phyloP scores from a whole-genome alignment of 1,140 invertebrate species.

The Drosophila ironensis region DNA sequence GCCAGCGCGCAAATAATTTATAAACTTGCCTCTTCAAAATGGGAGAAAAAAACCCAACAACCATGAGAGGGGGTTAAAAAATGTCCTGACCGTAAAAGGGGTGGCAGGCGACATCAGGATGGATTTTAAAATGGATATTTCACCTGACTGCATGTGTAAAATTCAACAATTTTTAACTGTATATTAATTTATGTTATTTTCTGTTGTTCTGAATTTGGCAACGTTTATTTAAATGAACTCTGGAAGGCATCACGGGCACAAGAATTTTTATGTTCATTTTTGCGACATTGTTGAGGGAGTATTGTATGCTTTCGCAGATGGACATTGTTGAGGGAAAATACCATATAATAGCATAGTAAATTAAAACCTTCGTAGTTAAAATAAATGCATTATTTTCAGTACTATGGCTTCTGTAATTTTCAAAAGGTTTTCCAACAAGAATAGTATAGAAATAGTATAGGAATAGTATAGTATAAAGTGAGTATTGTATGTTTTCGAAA shows the following conservation, averaged over 20 bases:
- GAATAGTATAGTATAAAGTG: too few species aligned
- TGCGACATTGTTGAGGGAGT: too few species aligned
- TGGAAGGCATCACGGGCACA: slow-evolving; percentile 16
- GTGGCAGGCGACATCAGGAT: neutral
- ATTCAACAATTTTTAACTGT: slow-evolving; percentile 73
- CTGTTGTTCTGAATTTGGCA: slow-evolving; percentile 15
- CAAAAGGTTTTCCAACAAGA: too few species aligned
- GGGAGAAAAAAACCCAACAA: slow-evolving; percentile 12
- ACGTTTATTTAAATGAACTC: slow-evolving; percentile 5
- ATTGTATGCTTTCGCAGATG: too few species aligned
- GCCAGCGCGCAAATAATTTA: slow-evolving; percentile 68
- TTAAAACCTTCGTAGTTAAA: too few species aligned
- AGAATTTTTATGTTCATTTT: too few species aligned
- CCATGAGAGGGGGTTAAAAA: slow-evolving; percentile 21
- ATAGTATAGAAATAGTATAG: too few species aligned
- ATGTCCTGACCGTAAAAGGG: slow-evolving; percentile 40
- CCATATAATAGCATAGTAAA: too few species aligned
- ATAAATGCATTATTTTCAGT: too few species aligned
- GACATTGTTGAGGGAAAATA: too few species aligned
- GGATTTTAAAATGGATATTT: neutral
- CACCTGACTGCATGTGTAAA: slow-evolving; percentile 42
- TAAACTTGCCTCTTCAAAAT: slow-evolving; percentile 53
- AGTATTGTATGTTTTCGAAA: too few species aligned
- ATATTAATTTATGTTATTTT: slow-evolving; percentile 75
- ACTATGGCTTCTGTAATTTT: too few species aligned